These are phyloP conservation scores for Struthidea cinerea DNA, from an alignment of 2,113 vertebrate genomes.

Conservation along the genomic window DNA sequence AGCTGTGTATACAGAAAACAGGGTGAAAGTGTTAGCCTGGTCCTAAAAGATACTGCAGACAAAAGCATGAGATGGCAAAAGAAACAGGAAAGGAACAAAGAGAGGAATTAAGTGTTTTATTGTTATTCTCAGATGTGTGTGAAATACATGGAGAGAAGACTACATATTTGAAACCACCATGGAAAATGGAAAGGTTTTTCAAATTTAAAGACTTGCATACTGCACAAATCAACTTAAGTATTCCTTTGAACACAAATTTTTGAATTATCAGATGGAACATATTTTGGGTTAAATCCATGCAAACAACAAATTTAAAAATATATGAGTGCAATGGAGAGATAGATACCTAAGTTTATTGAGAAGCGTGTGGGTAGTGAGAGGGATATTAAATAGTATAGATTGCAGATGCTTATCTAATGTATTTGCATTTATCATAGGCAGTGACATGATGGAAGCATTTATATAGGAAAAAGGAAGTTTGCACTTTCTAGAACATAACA, in stretches of 20 bases:
- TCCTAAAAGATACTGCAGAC: not conserved
- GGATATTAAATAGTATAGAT: not conserved
- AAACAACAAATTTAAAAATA: not conserved
- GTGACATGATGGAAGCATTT: not conserved
- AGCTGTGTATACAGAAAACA: not conserved
- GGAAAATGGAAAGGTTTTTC: not conserved
- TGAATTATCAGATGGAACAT: not conserved
- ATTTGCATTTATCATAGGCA: not conserved
- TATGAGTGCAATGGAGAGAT: not conserved
- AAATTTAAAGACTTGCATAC: not conserved
- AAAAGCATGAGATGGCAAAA: not conserved
- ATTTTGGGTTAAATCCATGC: not conserved
- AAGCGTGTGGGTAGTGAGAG: not conserved
- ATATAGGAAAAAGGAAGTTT: not conserved
- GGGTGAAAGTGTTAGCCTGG: not conserved
- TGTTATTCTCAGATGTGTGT: not conserved
- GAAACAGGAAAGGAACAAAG: not conserved
- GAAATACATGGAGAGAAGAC: not conserved
- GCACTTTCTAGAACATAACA: not conserved
- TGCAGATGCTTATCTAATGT: not conserved
- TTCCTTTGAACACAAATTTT: not conserved
- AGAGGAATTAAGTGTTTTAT: not conserved
- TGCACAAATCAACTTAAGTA: not conserved
- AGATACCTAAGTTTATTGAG: not conserved
- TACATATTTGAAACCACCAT: not conserved